Evolutionary conservation across 2,888 invertebrate genomes (phyloP), one percentile per base, ranked within the genome.

Genomic region (Norana najaformis): DNA sequence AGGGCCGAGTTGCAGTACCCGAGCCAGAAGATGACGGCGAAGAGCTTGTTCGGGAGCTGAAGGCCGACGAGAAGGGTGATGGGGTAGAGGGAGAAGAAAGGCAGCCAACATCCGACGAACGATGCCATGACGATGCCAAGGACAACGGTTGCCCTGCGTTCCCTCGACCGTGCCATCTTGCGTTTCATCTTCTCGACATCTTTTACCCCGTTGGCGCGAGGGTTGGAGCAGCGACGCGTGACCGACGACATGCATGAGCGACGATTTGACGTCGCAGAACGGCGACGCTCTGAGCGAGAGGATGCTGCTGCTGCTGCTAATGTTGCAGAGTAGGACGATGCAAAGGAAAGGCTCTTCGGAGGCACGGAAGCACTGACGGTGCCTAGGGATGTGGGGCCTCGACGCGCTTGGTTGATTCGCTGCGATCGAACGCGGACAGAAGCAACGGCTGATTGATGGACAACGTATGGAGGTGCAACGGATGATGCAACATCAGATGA

Each of bases 101-200:
- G 98, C 92, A 98, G 95, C 98, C 98, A 98, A 95, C 98, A 98
- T 92, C 98, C 96, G 37, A 97, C 97, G 94, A 98, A 98, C 14
- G 98, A 97, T 93, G 97, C 97, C 98, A 98, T 98, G 92, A 98
- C 98, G 92, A 98, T 98, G 89, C 98, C 98, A 92, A 98, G 96
- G 0, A 98, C 98, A 37, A 99, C 96, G 0, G 99, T 99, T 4
- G 99, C 99, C 88, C 99, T 96, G 93, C 99, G 97, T 95, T 99
- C 99, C 94, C 98, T 98, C 93, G 98, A 98, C 92, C 98, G 96
- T 0, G 98, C 98, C 93, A 99, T 96, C 93, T 98, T 96, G 91
- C 98, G 96, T 95, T 98, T 98, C 94, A 98, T 98, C 92, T 98
- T 96, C 94, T 98, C 98, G 2, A 91, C 90, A 0, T 98, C 98